phyloP scores from a whole-genome alignment of 2,113 vertebrate species.

The Egretta garzetta region DNA sequence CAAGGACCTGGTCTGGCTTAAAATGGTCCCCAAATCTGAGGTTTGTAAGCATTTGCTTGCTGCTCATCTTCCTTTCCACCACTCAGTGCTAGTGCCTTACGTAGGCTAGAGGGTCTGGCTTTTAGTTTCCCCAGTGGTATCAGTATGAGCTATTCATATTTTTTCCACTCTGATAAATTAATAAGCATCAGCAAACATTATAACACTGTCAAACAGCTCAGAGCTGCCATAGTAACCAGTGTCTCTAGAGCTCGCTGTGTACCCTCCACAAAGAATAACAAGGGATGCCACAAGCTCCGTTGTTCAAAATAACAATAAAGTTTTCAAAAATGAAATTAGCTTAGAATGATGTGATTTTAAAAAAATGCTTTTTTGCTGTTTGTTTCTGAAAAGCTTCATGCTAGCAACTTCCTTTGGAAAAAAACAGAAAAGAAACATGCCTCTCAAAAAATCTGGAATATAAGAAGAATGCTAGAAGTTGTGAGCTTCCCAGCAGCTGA shows the following conservation, averaged over 20 bases:
- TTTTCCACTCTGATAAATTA: conserved; percentile 61
- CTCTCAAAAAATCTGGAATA: background rate
- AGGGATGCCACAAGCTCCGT: background rate
- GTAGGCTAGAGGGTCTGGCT: background rate
- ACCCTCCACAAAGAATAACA: background rate
- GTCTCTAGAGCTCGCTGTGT: background rate
- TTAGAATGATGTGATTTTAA: background rate
- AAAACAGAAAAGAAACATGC: background rate
- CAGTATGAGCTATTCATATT: conserved; percentile 28
- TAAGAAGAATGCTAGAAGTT: conserved; percentile 9
- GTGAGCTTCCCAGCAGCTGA: background rate
- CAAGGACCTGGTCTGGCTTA: background rate
- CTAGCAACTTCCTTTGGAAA: background rate
- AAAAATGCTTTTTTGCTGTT: background rate
- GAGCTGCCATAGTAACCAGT: conserved; percentile 56
- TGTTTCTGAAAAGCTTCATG: background rate
- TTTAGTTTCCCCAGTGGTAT: conserved; percentile 30
- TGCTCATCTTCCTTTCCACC: background rate
- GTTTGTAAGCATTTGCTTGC: background rate
- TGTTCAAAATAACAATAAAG: background rate
- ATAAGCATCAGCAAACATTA: conserved; percentile 61
- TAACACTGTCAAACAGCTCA: conserved; percentile 36
- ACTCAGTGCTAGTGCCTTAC: background rate
- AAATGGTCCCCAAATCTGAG: background rate
- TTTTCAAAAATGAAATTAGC: background rate